A percentile compares a stretch with the other conserved stretches of the same genome.
These are phyloP conservation scores for Hemiscyllium ocellatum DNA, from an alignment of 2,113 vertebrate genomes.

Conservation along the genomic window DNA sequence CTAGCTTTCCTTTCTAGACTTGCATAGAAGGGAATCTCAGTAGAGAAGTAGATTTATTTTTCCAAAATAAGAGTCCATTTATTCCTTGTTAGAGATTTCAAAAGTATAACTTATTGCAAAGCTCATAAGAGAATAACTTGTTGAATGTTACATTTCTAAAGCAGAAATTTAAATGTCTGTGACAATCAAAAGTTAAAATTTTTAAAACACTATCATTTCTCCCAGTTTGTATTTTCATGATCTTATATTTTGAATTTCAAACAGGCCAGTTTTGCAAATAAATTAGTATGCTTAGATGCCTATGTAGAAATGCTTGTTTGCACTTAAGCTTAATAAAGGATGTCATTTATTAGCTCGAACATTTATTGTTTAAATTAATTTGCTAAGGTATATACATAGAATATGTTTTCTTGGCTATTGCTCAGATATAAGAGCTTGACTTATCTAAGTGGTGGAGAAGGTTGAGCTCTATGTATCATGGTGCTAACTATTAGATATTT, in stretches of 20 bases:
- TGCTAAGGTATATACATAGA: background rate
- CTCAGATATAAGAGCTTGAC: background rate
- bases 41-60: background rate
- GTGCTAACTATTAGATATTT: background rate
- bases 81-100: too few species aligned
- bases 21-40: background rate
- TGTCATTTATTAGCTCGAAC: background rate
- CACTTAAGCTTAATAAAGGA: background rate
- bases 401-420: background rate
- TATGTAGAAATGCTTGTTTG: background rate
- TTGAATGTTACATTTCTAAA: background rate
- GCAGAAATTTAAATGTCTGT: background rate
- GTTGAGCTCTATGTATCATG: background rate
- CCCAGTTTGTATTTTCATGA: background rate
- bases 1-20: background rate
- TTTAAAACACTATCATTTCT: background rate
- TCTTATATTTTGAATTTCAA: background rate
- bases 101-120: background rate
- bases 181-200: background rate
- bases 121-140: background rate
- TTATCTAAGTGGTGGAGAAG: slow-evolving; percentile 15
- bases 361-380: background rate
- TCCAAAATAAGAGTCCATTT: background rate
- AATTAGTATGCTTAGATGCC: too few species aligned
- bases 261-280: background rate